Percentiles rank a stretch among this genome's conserved stretches.
These are phyloP conservation scores for Cephus runcator DNA, from an alignment of 2,888 invertebrate species.

Conservation along the genomic window DNA sequence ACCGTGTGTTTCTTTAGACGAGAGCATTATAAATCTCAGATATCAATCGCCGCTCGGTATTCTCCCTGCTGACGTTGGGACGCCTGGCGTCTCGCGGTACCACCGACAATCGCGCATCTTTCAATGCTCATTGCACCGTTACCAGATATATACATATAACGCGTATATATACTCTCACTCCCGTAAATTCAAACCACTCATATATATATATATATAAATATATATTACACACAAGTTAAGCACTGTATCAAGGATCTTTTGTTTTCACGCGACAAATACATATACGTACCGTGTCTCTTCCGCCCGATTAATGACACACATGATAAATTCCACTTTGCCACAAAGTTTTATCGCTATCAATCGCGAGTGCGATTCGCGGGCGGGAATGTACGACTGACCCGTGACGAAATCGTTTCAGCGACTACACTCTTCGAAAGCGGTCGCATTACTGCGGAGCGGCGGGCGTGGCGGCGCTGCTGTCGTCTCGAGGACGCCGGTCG, in stretches of 20 bases:
- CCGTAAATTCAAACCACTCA: background rate
- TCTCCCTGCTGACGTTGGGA: conserved; percentile 22
- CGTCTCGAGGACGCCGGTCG: conserved; percentile 27
- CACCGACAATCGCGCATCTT: background rate
- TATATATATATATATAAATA: background rate
- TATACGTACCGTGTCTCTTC: background rate
- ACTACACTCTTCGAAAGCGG: conserved; percentile 53
- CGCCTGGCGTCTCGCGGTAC: background rate
- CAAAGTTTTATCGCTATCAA: background rate
- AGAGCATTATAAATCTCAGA: background rate
- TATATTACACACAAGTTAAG: background rate
- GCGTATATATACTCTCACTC: background rate
- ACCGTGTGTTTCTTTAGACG: background rate
- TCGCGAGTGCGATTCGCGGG: background rate
- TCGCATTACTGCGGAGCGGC: conserved; percentile 60
- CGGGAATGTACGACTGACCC: background rate
- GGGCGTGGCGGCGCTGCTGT: conserved; percentile 52
- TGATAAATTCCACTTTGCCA: background rate
- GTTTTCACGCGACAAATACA: background rate
- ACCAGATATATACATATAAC: background rate
- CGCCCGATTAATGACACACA: background rate
- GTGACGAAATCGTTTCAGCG: conserved; percentile 7
- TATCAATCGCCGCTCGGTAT: conserved; percentile 53
- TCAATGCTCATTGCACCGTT: background rate
- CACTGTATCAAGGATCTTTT: background rate